Evolutionary conservation across 2,113 vertebrate species (phyloP).

Genomic region (Cyphomyrus plagiostoma): DNA sequence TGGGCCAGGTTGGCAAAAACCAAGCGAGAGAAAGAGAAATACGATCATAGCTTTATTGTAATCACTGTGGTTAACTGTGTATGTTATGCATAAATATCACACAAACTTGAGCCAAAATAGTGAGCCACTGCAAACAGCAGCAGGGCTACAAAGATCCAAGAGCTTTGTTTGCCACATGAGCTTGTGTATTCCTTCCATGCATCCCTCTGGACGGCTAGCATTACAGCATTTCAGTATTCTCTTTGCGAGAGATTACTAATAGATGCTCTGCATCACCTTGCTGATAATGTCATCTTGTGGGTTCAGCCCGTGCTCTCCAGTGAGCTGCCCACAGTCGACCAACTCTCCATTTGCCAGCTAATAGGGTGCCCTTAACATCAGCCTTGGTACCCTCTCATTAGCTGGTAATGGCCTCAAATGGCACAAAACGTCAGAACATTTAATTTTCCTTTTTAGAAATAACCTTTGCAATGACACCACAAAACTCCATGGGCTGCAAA

Average conservation of each 20-base stretch:
- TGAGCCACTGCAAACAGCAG: background rate
- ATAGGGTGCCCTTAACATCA: slow-evolving; percentile 11
- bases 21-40: background rate
- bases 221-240: background rate
- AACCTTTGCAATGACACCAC: background rate
- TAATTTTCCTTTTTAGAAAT: background rate
- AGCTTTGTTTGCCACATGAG: background rate
- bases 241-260: background rate
- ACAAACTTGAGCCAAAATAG: background rate
- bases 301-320: background rate
- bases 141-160: background rate
- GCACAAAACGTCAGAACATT: background rate
- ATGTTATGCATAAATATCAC: background rate
- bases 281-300: background rate
- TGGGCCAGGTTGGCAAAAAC: background rate
- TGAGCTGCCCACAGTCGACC: background rate
- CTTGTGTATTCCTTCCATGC: background rate
- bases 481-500: background rate
- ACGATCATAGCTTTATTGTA: background rate
- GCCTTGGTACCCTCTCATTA: slow-evolving; percentile 10
- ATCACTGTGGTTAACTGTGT: background rate
- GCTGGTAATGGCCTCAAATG: slow-evolving; percentile 15
- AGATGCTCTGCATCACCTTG: background rate
- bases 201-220: background rate
- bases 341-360: slow-evolving; percentile 1